These are phyloP conservation scores for Parauchenoglanis ngamensis DNA, from an alignment of 2,797 vertebrate genomes.

Conservation along the genomic window DNA sequence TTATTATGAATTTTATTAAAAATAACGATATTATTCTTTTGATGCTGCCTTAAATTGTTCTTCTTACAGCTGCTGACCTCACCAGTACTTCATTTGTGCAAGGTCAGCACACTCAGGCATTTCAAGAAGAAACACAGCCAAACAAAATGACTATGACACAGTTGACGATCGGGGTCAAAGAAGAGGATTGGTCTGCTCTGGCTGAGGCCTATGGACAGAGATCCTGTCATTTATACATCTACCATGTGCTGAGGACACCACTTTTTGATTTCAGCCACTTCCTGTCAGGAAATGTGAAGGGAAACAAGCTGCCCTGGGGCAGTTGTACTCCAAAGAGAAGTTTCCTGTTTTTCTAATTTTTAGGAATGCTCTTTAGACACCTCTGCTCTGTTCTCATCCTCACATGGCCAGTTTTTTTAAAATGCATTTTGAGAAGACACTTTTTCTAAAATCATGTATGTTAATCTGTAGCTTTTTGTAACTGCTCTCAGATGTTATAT, in stretches of 20 bases:
- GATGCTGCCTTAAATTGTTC: neutral
- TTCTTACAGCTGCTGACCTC: slow-evolving; percentile 19
- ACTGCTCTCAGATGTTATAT: neutral
- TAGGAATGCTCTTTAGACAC: slow-evolving; percentile 20
- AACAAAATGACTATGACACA: slow-evolving; percentile 39
- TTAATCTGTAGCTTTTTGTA: slow-evolving; percentile 1
- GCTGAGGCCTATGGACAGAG: slow-evolving; percentile 29
- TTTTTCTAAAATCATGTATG: neutral
- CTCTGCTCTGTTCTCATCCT: neutral
- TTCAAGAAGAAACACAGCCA: slow-evolving; percentile 57
- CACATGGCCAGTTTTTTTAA: neutral
- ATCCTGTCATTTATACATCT: slow-evolving; percentile 62
- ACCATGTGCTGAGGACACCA: slow-evolving; percentile 76
- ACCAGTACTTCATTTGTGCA: slow-evolving; percentile 60
- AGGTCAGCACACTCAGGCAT: slow-evolving; percentile 59
- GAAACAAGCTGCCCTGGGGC: slow-evolving; percentile 76
- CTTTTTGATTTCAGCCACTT: slow-evolving; percentile 74
- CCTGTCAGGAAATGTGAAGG: slow-evolving; percentile 88
- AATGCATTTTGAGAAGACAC: neutral
- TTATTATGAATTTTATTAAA: neutral
- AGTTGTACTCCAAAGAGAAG: slow-evolving; percentile 70
- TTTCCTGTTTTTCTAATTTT: slow-evolving; percentile 72
- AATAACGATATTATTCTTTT: neutral
- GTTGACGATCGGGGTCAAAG: slow-evolving; percentile 38
- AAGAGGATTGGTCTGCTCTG: slow-evolving; percentile 22